Conservation (phyloP, 2,797 vertebrate species). For the Sternarchorhynchus goeldii region DNA sequence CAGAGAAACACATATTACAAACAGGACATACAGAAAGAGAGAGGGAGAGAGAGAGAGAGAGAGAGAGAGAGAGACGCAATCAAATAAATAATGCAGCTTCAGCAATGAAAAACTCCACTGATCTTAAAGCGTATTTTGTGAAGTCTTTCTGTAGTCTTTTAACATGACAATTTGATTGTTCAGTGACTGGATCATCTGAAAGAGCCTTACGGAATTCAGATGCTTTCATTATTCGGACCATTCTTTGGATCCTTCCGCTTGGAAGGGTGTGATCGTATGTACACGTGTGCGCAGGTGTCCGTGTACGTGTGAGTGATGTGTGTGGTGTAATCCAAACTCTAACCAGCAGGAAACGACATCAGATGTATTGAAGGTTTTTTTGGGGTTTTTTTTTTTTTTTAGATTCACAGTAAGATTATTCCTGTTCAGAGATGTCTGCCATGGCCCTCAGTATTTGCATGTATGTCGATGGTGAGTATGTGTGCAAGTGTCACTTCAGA, state of each 20-base stretch:
- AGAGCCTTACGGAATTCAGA: conserved; percentile 46
- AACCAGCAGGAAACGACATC: conserved; percentile 40
- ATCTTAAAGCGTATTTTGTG: conserved; percentile 80
- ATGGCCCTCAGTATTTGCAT: conserved; percentile 14
- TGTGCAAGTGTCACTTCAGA: not conserved
- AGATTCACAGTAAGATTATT: not conserved
- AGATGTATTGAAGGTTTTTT: not conserved
- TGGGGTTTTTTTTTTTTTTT: not conserved
- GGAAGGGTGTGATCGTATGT: no score
- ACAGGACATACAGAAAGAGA: conserved; percentile 63
- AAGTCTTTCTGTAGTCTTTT: conserved; percentile 77
- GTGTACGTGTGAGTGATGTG: not conserved
- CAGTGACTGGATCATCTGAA: conserved; percentile 81
- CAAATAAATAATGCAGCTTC: no score
- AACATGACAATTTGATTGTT: conserved; percentile 80
- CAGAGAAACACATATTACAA: conserved; percentile 64
- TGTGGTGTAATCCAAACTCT: not conserved
- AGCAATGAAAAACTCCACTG: conserved; percentile 72
- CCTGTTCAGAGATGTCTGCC: not conserved
- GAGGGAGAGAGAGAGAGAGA: conserved; percentile 36
- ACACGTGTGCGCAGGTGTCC: no score
- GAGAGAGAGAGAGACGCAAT: conserved; percentile 43
- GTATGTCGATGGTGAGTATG: not conserved
- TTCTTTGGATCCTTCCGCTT: no score
- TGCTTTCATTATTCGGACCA: conserved; percentile 59